These are phyloP conservation scores for Hoplias malabaricus DNA, from an alignment of 2,113 vertebrate species.

Conservation along the genomic window DNA sequence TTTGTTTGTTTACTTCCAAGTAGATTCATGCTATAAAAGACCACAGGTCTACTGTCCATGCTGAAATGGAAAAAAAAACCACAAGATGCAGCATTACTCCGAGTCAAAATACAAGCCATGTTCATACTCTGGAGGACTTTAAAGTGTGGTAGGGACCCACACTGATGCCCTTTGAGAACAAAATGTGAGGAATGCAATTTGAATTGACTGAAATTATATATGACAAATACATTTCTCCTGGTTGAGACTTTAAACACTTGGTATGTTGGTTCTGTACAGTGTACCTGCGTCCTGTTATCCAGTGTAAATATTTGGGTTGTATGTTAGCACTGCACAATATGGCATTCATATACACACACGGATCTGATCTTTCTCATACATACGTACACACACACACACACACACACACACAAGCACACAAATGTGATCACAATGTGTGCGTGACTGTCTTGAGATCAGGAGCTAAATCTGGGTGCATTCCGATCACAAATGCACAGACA, in stretches of 20 bases:
- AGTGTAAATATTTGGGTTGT: not conserved
- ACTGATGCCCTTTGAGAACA: not conserved
- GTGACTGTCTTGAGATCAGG: too few species aligned
- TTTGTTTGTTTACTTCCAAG: not conserved
- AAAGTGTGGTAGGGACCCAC: not conserved
- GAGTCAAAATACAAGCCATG: not conserved
- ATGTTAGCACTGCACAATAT: not conserved
- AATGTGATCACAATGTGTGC: too few species aligned
- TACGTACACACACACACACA: too few species aligned
- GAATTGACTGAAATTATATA: not conserved
- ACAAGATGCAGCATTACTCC: conserved; percentile 19
- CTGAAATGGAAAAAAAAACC: conserved; percentile 37
- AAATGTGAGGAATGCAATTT: not conserved
- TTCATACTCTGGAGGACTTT: not conserved
- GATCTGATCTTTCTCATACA: too few species aligned
- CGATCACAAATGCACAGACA: too few species aligned
- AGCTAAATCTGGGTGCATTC: too few species aligned
- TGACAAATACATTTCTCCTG: not conserved
- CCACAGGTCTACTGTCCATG: conserved; percentile 27
- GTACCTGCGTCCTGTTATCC: not conserved
- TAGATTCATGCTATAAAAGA: conserved; percentile 37
- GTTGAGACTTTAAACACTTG: not conserved
- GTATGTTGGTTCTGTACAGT: not conserved
- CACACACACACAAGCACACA: too few species aligned
- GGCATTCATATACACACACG: too few species aligned